Conservation (phyloP, 2,888 invertebrate species). For the Leucoma salicis region DNA sequence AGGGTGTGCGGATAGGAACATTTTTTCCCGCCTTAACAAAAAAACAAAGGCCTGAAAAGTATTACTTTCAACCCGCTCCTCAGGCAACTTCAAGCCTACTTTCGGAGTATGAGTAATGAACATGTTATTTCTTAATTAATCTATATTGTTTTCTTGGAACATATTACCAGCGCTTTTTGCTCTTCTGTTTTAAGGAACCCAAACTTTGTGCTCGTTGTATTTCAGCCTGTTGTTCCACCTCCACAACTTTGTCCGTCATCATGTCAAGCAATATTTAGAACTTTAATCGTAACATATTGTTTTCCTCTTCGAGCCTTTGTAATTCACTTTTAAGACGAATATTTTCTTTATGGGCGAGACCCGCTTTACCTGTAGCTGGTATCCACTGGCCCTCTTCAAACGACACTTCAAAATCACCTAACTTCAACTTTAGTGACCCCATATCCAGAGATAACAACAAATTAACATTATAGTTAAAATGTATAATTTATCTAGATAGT, state of each 20-base stretch:
- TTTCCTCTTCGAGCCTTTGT: constrained; percentile 87
- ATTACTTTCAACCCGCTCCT: no score
- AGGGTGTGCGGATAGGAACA: no score
- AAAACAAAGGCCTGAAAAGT: no score
- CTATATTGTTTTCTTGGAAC: background rate
- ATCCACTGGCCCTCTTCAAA: constrained; percentile 90
- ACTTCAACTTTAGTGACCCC: constrained; percentile 79
- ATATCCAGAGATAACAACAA: constrained; percentile 83
- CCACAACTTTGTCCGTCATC: constrained; percentile 86
- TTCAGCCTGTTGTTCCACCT: constrained; percentile 63
- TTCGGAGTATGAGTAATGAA: no score
- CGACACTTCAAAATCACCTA: constrained; percentile 85
- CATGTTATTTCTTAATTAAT: no score
- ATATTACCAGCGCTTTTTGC: constrained; percentile 59
- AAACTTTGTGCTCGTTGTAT: constrained; percentile 63
- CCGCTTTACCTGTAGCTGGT: constrained; percentile 83
- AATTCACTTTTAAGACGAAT: constrained; percentile 84
- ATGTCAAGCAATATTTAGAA: constrained; percentile 89
- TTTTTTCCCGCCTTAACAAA: no score
- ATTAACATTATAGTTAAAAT: no score
- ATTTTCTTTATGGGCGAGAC: constrained; percentile 83
- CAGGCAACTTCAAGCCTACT: no score
- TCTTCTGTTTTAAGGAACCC: constrained; percentile 62
- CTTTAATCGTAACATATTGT: constrained; percentile 88
- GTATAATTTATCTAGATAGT: no score